phyloP scores from a whole-genome alignment of 2,797 vertebrate species.

The Sebastiscus tertius region DNA sequence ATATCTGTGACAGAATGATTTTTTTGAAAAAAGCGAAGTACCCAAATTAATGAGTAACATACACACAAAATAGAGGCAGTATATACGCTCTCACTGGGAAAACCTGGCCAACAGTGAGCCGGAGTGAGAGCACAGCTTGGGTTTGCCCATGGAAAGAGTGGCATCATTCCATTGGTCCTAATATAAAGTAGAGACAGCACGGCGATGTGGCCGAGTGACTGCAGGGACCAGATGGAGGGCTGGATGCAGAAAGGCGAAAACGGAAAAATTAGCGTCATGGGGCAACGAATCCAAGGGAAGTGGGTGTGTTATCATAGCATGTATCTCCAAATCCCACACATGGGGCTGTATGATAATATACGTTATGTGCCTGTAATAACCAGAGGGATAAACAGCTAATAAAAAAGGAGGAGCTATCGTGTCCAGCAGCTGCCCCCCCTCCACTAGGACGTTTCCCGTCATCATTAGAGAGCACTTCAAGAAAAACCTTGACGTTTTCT shows the following conservation, averaged over 20 bases:
- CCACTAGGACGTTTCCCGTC: slow-evolving; percentile 34
- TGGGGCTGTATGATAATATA: background rate
- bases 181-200: slow-evolving; percentile 51
- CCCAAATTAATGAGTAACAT: background rate
- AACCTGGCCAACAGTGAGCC: slow-evolving; percentile 12
- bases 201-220: slow-evolving; percentile 18
- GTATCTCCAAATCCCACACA: background rate
- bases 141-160: slow-evolving; percentile 62
- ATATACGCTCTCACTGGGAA: background rate
- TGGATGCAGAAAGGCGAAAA: background rate
- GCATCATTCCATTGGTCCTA: slow-evolving; percentile 50
- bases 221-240: slow-evolving; percentile 44
- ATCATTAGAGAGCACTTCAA: slow-evolving; percentile 41
- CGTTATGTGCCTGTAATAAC: slow-evolving; percentile 5
- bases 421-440: background rate
- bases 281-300: background rate
- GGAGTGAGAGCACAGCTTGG: slow-evolving; percentile 32
- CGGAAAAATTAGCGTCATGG: background rate
- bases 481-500: slow-evolving; percentile 34
- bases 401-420: slow-evolving; percentile 12
- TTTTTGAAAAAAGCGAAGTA: slow-evolving; percentile 17
- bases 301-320: background rate
- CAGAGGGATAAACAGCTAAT: slow-evolving; percentile 31
- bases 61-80: slow-evolving; percentile 5
- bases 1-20: slow-evolving; percentile 3